These are phyloP conservation scores for Diloba caeruleocephala DNA, from an alignment of 2,888 invertebrate genomes.

Conservation along the genomic window DNA sequence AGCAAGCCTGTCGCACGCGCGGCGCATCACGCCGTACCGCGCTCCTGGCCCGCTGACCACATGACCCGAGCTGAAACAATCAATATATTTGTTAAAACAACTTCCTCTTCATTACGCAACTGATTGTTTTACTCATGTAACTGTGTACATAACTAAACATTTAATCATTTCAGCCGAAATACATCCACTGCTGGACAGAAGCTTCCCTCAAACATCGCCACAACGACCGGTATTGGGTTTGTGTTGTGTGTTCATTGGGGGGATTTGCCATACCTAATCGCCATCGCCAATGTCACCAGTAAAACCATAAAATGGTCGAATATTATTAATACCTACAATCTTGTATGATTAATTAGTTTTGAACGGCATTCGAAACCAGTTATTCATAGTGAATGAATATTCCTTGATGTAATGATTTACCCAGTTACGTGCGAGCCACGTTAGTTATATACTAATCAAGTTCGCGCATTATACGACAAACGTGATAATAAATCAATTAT, in stretches of 20 bases:
- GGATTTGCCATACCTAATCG: too few relatives aligned
- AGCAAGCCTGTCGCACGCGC: constrained; percentile 68
- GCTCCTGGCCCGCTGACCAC: constrained; percentile 68
- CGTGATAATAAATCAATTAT: constrained; percentile 49
- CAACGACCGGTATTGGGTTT: too few relatives aligned
- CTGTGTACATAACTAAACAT: constrained; percentile 4
- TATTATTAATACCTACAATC: neutral
- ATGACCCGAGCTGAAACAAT: constrained; percentile 80
- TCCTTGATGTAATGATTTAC: constrained; percentile 21
- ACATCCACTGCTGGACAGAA: too few relatives aligned
- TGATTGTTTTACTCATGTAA: constrained; percentile 12
- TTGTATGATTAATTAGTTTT: constrained; percentile 7
- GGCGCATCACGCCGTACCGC: constrained; percentile 79
- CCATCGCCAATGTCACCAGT: too few relatives aligned
- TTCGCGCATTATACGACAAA: constrained; percentile 38
- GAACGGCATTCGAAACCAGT: neutral
- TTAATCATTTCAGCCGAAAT: too few relatives aligned
- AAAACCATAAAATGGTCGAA: constrained; percentile 7
- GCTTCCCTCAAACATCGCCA: too few relatives aligned
- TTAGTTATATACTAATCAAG: constrained; percentile 35
- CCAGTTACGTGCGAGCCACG: constrained; percentile 6
- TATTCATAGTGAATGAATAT: neutral
- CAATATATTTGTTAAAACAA: constrained; percentile 31
- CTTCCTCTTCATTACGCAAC: constrained; percentile 14
- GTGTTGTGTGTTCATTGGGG: constrained; percentile 1